Conservation (phyloP, 2,113 vertebrate species). For the Polypterus bichir region DNA sequence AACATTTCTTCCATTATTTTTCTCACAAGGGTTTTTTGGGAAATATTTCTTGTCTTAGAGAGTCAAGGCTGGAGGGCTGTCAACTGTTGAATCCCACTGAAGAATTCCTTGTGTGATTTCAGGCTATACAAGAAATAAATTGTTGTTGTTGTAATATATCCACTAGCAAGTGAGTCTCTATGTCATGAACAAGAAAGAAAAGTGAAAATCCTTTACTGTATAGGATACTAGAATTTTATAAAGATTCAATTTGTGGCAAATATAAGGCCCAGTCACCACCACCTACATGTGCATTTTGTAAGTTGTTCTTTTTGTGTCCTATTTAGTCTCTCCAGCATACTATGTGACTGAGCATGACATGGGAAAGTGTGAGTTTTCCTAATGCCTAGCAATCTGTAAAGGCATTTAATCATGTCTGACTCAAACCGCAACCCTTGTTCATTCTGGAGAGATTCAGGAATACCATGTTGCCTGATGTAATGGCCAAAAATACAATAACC, state of each 20-base stretch:
- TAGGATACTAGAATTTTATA: constrained; percentile 4
- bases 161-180: background rate
- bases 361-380: background rate
- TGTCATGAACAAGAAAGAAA: background rate
- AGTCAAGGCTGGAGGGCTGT: too few species aligned
- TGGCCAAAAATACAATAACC: constrained; percentile 11
- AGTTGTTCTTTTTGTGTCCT: background rate
- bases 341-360: constrained; percentile 4
- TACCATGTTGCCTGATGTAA: too few species aligned
- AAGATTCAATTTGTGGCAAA: background rate
- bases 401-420: too few species aligned
- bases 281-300: background rate
- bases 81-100: too few species aligned
- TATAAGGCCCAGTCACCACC: constrained; percentile 3
- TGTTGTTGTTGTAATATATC: too few species aligned
- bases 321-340: constrained; percentile 2
- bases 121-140: too few species aligned
- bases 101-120: too few species aligned
- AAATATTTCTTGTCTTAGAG: too few species aligned
- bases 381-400: background rate
- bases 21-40: too few species aligned
- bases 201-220: background rate
- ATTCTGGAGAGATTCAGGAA: too few species aligned
- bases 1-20: too few species aligned
- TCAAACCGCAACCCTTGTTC: too few species aligned